Evolutionary conservation across 2,797 vertebrate genomes (phyloP), one percentile per base, ranked within the genome.

Genomic region (Nannoperca obscura): DNA sequence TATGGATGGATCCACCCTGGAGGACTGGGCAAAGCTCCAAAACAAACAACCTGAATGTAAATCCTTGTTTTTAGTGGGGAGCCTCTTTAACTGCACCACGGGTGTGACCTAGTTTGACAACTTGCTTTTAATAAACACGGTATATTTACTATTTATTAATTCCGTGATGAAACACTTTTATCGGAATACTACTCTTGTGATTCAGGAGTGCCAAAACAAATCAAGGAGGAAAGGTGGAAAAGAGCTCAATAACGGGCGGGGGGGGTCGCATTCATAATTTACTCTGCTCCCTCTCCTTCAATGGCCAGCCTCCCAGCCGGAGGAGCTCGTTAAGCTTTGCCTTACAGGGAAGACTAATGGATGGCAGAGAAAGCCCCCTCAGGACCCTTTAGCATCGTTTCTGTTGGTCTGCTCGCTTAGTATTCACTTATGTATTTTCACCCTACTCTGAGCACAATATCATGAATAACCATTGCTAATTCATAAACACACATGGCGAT

Each of bases 351-450:
- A 92, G 86, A 88, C 93, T 94, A 95, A 94, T 93, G 91, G 91
- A 94, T 93, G 87, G 88, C 85, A 82, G 86, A 87, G 88, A 91
- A 82, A 81, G 87, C 84, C 86, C 93, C 92, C 92, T 89, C 87
- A 93, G 94, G 94, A 92, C 91, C 89, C 85, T 94, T 94, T 93
- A 94, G 85, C 83, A 89, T 88, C 84, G 80, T 93, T 94, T 94
- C 89, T 88, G 91, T 90, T 90, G 85, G 91, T 90, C 86, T 78
- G 78, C 83, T 90, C 85, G 85, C 92, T 95, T 93, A 94, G 93
- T 90, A 90, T 91, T 94, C 90, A 89, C 91, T 92, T 94, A 94
- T 92, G 91, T 91, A 88, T 92, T 94, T 93, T 91, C 87, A 90
- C 90, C 84, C 86, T 91, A 90, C 77, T 90, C 86, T 86, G 84